Evolutionary conservation across 2,113 vertebrate species (phyloP).

Genomic region (Podiceps cristatus): DNA sequence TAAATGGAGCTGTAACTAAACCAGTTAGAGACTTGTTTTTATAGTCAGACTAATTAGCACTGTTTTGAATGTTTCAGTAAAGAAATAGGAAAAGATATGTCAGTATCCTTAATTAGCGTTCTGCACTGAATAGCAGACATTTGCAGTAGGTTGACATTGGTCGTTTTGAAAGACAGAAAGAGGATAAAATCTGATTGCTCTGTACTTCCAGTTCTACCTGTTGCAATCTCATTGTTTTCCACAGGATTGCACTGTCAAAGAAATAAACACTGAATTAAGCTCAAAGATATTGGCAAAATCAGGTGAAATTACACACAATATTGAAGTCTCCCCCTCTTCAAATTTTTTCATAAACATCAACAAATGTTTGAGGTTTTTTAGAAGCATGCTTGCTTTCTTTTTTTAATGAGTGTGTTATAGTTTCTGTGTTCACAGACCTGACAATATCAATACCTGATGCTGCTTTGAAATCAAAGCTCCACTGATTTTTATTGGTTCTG

Average conservation of each 20-base stretch:
- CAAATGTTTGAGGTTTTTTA: neutral
- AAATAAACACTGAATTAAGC: neutral
- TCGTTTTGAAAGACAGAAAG: neutral
- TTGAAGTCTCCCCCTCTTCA: neutral
- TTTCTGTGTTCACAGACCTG: neutral
- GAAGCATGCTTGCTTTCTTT: neutral
- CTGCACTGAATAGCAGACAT: neutral
- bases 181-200: neutral
- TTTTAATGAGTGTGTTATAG: neutral
- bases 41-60: neutral
- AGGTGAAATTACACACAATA: neutral
- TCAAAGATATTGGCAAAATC: neutral
- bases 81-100: neutral
- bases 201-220: neutral
- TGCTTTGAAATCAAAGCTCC: neutral
- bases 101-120: neutral
- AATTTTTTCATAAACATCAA: neutral
- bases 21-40: neutral
- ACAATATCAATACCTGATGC: neutral
- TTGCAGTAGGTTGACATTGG: neutral
- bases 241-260: neutral
- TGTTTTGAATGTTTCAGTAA: neutral
- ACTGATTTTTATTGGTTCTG: neutral
- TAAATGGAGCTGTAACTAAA: neutral
- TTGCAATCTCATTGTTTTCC: neutral